Evolutionary conservation across 1,140 invertebrate species (phyloP), one percentile per base, ranked within the genome.

Genomic region (Cheumatopsyche charites): DNA sequence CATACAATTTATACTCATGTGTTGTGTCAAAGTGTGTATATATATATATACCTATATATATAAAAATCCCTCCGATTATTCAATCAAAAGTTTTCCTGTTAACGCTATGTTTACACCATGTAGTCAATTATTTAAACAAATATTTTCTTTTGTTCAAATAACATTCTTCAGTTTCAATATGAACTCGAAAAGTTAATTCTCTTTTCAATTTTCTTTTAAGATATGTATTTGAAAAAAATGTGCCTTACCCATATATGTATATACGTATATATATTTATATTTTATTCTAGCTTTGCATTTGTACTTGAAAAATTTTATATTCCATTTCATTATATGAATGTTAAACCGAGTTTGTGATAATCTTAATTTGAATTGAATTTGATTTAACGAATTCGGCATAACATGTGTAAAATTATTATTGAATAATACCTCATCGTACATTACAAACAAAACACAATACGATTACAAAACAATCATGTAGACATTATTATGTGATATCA

Each of bases 401-500:
- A 49, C 13, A 63, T 23, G 7, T 23, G 26, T 36, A 62, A 49
- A 12, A n/a, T 58, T 69, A 58, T 69, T 42, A 45, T 61, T 23
- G 15, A 19, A 45, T 62, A 65, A 19, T 47, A 49, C 26, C 13
- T 45, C 43, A 63, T 41, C 15, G 52, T 15, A 29, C 47, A 70
- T 26, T 15, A 47, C 21, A 62, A 43, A 71, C 21, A 71, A 70
- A 63, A 71, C 41, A 71, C 62, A 71, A 71, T 65, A 71, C 70
- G 62, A 71, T 65, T 49, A 71, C 17, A 43, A 47, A 71, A 71
- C 70, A 71, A 71, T 71, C 70, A 71, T 71, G 47, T 62, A 71
- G 70, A 65, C 62, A 71, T 63, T 66, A 71, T 66, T 66, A 71
- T 66, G 68, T 70, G 68, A 70, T 70, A 70, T 70, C 68, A 70